Evolutionary conservation across 2,797 vertebrate genomes (phyloP).

Genomic region (Pangasius krempfi): DNA sequence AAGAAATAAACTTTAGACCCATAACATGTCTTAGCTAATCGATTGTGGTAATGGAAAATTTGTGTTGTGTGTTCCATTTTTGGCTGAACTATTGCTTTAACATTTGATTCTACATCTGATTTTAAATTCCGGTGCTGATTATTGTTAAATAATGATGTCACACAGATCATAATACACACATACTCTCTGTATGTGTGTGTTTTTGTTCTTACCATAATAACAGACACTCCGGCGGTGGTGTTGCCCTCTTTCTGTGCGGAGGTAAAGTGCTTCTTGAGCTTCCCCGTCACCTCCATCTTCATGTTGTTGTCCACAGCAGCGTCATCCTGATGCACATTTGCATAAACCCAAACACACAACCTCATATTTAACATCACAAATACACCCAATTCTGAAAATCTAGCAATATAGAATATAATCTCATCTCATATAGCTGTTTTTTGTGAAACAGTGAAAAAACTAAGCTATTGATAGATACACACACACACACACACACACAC

Average conservation of each 20-base stretch:
- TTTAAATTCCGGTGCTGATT: neutral
- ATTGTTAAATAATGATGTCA: neutral
- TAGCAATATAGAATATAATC: neutral
- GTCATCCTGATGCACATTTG: slow-evolving; percentile 78
- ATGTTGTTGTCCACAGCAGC: slow-evolving; percentile 88
- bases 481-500: slow-evolving; percentile 38
- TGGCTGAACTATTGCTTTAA: neutral
- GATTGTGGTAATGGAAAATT: neutral
- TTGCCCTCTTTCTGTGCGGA: slow-evolving; percentile 84
- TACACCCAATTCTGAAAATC: neutral
- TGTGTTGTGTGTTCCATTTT: neutral
- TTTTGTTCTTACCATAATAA: slow-evolving; percentile 88
- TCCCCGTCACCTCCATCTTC: slow-evolving; percentile 94
- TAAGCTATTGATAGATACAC: neutral
- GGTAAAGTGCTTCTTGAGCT: slow-evolving; percentile 96
- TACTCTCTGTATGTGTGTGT: neutral
- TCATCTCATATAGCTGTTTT: neutral
- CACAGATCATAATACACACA: neutral
- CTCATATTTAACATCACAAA: neutral
- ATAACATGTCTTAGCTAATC: too few species aligned
- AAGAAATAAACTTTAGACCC: neutral
- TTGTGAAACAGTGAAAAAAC: neutral
- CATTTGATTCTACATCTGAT: neutral
- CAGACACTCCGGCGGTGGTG: slow-evolving; percentile 87
- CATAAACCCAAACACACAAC: slow-evolving; percentile 19